phyloP scores from a whole-genome alignment of 2,888 invertebrate genomes.

The Drosophila phalerata region DNA sequence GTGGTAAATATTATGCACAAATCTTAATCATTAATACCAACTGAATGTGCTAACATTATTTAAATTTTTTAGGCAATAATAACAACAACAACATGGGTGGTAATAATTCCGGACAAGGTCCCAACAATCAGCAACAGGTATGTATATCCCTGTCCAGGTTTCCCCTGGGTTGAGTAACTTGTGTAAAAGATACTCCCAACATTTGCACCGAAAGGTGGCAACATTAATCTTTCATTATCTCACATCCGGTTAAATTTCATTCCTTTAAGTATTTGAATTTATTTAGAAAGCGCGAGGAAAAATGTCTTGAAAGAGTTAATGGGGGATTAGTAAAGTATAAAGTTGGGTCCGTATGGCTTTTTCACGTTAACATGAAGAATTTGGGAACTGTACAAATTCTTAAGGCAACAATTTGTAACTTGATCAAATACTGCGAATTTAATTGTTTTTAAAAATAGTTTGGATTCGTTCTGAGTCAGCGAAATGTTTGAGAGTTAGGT shows the following conservation, averaged over 20 bases:
- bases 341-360: neutral
- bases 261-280: slow-evolving; percentile 6
- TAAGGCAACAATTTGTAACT: neutral
- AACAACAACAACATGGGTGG: slow-evolving; percentile 68
- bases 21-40: neutral
- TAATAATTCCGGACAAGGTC: slow-evolving; percentile 57
- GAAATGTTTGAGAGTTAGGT: neutral
- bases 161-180: too few relatives aligned
- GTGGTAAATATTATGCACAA: slow-evolving; percentile 67
- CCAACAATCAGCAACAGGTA: slow-evolving; percentile 69
- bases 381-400: neutral
- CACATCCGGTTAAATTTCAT: slow-evolving; percentile 12
- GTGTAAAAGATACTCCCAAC: neutral
- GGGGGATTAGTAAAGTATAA: neutral
- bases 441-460: neutral
- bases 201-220: neutral
- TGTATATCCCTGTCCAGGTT: slow-evolving; percentile 37
- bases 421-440: neutral
- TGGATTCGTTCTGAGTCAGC: neutral
- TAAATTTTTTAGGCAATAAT: slow-evolving; percentile 55
- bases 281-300: neutral
- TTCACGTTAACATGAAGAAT: neutral
- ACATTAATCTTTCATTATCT: slow-evolving; percentile 1
- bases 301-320: neutral
- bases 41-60: neutral